A percentile compares a stretch with the other conserved stretches of the same genome.
These are phyloP conservation scores for Dioctria rufipes DNA, from an alignment of 2,888 invertebrate genomes.

Conservation along the genomic window DNA sequence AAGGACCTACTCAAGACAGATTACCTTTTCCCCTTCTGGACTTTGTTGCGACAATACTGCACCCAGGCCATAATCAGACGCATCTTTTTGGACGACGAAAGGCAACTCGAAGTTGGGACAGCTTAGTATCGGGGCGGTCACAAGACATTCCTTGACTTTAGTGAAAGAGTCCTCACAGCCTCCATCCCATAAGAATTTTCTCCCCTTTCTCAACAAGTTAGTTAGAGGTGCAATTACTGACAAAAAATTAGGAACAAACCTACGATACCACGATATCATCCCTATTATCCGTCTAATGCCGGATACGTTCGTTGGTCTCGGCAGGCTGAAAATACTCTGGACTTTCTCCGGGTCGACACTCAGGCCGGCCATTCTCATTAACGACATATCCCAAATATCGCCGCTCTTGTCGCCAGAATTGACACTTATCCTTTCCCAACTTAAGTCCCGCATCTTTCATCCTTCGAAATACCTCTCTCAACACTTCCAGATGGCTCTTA, in stretches of 20 bases:
- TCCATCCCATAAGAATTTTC: conserved; percentile 24
- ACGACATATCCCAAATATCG: background rate
- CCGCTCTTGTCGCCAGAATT: background rate
- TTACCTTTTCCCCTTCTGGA: conserved; percentile 52
- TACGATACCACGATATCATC: conserved; percentile 41
- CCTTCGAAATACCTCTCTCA: background rate
- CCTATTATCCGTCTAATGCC: conserved; percentile 5
- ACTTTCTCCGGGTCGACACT: conserved; percentile 42
- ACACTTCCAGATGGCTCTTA: conserved; percentile 23
- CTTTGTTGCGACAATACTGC: conserved; percentile 43
- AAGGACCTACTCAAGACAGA: conserved; percentile 34
- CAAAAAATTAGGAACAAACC: conserved; percentile 41
- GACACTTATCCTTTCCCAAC: too few relatives aligned
- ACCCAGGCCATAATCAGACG: conserved; percentile 54
- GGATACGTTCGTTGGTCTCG: conserved; percentile 32
- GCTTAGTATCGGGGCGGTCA: conserved; percentile 2
- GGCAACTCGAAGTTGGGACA: conserved; percentile 30
- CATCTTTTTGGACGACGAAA: conserved; percentile 53
- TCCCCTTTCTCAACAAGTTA: background rate
- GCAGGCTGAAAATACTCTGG: conserved; percentile 20
- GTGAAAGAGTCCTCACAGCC: conserved; percentile 25
- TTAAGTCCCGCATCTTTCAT: too few relatives aligned
- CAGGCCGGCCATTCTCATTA: background rate
- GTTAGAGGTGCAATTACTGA: background rate
- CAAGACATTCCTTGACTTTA: background rate